Evolutionary conservation across 2,888 invertebrate species (phyloP).

Genomic region (Arge pagana): DNA sequence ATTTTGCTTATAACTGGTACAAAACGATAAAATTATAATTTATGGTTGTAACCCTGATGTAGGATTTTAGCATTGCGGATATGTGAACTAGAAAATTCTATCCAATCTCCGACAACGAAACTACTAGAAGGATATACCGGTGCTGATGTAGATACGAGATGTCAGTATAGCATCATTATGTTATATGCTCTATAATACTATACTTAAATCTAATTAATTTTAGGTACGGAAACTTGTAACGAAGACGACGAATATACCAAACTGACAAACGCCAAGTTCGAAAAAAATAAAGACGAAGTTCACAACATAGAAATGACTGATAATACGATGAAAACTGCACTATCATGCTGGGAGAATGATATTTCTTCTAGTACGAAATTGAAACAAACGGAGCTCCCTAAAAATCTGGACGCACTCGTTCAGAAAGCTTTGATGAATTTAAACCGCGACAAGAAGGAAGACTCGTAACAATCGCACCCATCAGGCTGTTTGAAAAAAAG

Average conservation of each 20-base stretch:
- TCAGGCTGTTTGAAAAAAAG: no score
- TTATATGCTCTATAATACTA: no score
- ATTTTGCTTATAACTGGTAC: neutral
- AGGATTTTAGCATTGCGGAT: slow-evolving; percentile 82
- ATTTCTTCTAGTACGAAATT: neutral
- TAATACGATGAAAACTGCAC: slow-evolving; percentile 29
- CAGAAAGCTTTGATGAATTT: slow-evolving; percentile 49
- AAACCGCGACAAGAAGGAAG: slow-evolving; percentile 38
- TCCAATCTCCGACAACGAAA: slow-evolving; percentile 72
- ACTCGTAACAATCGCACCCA: slow-evolving; percentile 31
- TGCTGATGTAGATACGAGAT: slow-evolving; percentile 58
- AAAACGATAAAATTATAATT: neutral
- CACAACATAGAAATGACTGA: slow-evolving; percentile 27
- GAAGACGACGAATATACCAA: slow-evolving; percentile 1
- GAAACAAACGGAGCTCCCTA: slow-evolving; percentile 38
- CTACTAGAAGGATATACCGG: slow-evolving; percentile 68
- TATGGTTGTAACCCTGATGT: slow-evolving; percentile 43
- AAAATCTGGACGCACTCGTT: slow-evolving; percentile 46
- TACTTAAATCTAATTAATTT: neutral
- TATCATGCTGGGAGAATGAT: slow-evolving; percentile 1
- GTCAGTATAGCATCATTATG: neutral
- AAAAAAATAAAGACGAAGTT: slow-evolving; percentile 25
- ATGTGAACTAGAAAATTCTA: slow-evolving; percentile 78
- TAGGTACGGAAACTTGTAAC: slow-evolving; percentile 8
- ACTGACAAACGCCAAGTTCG: slow-evolving; percentile 25